Conservation (phyloP, 2,888 invertebrate genomes). For the Chorisops tibialis region DNA sequence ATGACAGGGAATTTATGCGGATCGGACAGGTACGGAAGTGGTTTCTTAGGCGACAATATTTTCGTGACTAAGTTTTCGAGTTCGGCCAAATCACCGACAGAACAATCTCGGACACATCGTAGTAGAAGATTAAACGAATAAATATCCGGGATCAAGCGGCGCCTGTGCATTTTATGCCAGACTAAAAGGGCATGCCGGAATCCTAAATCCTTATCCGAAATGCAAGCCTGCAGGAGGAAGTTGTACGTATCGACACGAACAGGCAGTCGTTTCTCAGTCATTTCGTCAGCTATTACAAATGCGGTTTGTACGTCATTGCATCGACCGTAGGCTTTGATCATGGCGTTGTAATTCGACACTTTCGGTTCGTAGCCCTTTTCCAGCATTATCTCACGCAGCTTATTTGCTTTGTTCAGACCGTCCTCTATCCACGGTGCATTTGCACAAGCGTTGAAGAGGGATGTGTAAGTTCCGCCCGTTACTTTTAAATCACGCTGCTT, state of each 20-base stretch:
- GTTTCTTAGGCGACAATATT: conserved; percentile 35
- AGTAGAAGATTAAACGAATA: conserved; percentile 79
- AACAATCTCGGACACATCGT: conserved; percentile 75
- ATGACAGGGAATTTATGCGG: background rate
- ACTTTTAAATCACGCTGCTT: conserved; percentile 67
- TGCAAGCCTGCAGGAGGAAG: conserved; percentile 80
- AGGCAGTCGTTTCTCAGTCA: conserved; percentile 62
- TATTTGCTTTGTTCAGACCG: conserved; percentile 65
- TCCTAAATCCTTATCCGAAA: conserved; percentile 73
- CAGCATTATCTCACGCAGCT: conserved; percentile 65
- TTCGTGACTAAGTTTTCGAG: conserved; percentile 56
- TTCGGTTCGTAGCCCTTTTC: conserved; percentile 69
- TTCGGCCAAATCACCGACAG: conserved; percentile 64
- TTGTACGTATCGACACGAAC: conserved; percentile 69
- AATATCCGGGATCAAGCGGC: conserved; percentile 64
- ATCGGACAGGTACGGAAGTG: conserved; percentile 1
- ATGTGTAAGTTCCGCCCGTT: conserved; percentile 74
- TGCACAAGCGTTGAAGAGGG: conserved; percentile 84
- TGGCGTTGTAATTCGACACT: conserved; percentile 75
- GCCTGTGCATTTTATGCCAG: conserved; percentile 78
- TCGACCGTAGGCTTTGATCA: conserved; percentile 88
- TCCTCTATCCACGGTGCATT: conserved; percentile 68
- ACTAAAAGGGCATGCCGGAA: conserved; percentile 76
- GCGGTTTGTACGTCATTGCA: conserved; percentile 75
- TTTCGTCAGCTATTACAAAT: conserved; percentile 81